A percentile compares a stretch with the other conserved stretches of the same genome.
phyloP scores from a whole-genome alignment of 2,888 invertebrate genomes.

The Chymomyza caudatula region DNA sequence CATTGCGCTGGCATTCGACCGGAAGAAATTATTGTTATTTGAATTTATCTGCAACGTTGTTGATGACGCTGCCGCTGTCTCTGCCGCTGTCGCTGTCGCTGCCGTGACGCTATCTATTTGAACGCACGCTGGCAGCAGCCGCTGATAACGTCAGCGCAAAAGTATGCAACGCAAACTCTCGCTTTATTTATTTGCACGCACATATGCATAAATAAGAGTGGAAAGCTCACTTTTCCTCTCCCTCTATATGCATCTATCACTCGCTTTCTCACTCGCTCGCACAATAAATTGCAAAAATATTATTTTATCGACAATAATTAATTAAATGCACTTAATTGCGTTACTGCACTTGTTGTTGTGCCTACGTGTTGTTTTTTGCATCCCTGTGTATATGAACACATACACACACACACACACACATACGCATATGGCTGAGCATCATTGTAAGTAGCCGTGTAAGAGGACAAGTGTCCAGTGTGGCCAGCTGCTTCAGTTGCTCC shows the following conservation, averaged over 20 bases:
- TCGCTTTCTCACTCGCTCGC: conserved; percentile 22
- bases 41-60: conserved; percentile 63
- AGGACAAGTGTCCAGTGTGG: conserved; percentile 30
- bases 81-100: conserved; percentile 9
- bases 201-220: conserved; percentile 61
- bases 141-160: conserved; percentile 64
- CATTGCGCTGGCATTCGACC: conserved; percentile 56
- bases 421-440: conserved; percentile 65
- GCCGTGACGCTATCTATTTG: conserved; percentile 39
- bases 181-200: conserved; percentile 62
- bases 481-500: conserved; percentile 45
- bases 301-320: conserved; percentile 74
- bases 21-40: conserved; percentile 73
- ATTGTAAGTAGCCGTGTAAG: conserved; percentile 69
- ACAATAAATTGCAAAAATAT: conserved; percentile 72
- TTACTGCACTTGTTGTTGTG: conserved; percentile 46
- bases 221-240: background rate
- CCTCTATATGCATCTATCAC: background rate
- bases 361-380: background rate
- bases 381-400: background rate
- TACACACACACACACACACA: conserved; percentile 13
- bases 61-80: conserved; percentile 40
- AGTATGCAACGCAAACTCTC: conserved; percentile 28
- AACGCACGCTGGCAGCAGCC: conserved; percentile 39
- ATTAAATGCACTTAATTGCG: conserved; percentile 72